A percentile compares a stretch with the other conserved stretches of the same genome.
Conservation (phyloP, 2,888 invertebrate genomes). For the Dascillus cervinus region DNA sequence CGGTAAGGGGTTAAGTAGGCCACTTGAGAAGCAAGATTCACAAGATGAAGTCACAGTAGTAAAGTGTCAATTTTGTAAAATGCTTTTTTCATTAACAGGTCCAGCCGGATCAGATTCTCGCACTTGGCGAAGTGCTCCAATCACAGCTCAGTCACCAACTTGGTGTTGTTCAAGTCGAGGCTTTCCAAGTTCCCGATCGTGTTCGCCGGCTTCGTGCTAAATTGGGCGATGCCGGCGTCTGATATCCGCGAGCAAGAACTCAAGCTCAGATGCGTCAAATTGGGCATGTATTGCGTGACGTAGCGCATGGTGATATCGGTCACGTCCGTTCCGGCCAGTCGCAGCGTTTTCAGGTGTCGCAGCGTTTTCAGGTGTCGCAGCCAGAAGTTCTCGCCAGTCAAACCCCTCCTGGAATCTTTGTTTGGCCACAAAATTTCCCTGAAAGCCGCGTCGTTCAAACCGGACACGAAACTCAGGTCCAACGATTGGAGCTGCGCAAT, state of each 20-base stretch:
- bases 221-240: conserved; percentile 83
- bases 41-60: too few relatives aligned
- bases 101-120: conserved; percentile 63
- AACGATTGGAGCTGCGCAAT: conserved; percentile 64
- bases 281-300: conserved; percentile 67
- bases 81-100: too few relatives aligned
- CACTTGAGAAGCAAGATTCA: conserved; percentile 73
- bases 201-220: conserved; percentile 66
- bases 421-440: conserved; percentile 82
- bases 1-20: conserved; percentile 76
- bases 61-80: too few relatives aligned
- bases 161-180: conserved; percentile 75
- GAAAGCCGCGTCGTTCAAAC: conserved; percentile 75
- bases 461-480: conserved; percentile 80
- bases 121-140: conserved; percentile 74
- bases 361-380: conserved; percentile 79
- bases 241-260: conserved; percentile 82
- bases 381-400: conserved; percentile 66
- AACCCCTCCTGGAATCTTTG: conserved; percentile 72
- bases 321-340: conserved; percentile 81
- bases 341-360: conserved; percentile 65
- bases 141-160: conserved; percentile 72
- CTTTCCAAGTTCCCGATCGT: conserved; percentile 61
- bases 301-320: conserved; percentile 80
- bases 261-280: conserved; percentile 68